phyloP scores from a whole-genome alignment of 2,797 vertebrate species.

The Phyllotis vaccarum region DNA sequence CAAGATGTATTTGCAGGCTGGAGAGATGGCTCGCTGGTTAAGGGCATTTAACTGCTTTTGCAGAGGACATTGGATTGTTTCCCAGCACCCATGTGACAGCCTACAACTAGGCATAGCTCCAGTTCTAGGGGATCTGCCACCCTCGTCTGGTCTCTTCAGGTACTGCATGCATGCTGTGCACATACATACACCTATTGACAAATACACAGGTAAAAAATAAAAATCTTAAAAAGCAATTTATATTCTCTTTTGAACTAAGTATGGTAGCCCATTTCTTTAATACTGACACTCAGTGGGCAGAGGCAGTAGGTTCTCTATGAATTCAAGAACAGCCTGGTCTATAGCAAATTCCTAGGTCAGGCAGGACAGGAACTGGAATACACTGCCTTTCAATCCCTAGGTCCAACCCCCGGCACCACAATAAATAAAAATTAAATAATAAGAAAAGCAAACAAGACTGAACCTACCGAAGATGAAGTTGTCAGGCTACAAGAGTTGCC shows the following conservation, averaged over 20 bases:
- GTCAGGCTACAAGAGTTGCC: conserved; percentile 94
- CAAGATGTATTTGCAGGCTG: not conserved
- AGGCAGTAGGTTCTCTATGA: too few species aligned
- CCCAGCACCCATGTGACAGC: not conserved
- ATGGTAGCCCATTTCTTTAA: too few species aligned
- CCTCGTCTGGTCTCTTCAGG: not conserved
- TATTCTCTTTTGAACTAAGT: too few species aligned
- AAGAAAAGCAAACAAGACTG: not conserved
- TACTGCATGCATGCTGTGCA: not conserved
- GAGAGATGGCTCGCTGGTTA: not conserved
- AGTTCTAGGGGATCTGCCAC: not conserved
- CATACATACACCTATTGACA: not conserved
- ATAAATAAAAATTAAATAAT: not conserved
- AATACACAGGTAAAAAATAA: not conserved
- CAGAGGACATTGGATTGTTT: too few species aligned
- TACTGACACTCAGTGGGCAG: too few species aligned
- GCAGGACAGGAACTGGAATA: not conserved
- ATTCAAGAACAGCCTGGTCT: too few species aligned
- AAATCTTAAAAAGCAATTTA: too few species aligned
- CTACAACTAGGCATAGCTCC: not conserved
- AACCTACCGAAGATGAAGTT: conserved; percentile 94
- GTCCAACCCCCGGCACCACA: not conserved
- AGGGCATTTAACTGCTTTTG: not conserved
- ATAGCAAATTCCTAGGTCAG: too few species aligned
- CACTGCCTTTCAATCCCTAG: not conserved